These are phyloP conservation scores for Athripsodes cinereus DNA, from an alignment of 2,888 invertebrate species.

Conservation along the genomic window DNA sequence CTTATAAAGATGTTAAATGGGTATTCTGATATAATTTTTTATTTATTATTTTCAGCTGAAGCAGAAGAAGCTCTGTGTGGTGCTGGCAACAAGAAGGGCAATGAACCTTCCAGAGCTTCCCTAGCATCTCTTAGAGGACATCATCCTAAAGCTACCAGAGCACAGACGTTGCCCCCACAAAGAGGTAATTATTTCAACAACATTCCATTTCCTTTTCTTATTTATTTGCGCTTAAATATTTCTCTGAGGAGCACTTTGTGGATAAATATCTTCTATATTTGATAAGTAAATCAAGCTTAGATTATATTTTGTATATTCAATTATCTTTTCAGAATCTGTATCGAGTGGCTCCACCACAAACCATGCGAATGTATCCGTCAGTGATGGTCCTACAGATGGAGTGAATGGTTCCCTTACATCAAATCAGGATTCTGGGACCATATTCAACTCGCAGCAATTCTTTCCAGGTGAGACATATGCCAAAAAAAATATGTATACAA, in stretches of 20 bases:
- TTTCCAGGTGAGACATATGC: conserved; percentile 21
- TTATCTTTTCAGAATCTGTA: conserved; percentile 45
- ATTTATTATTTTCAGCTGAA: conserved; percentile 9
- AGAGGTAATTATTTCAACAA: conserved; percentile 33
- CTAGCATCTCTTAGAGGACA: conserved; percentile 39
- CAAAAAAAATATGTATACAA: no score
- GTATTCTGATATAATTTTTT: neutral
- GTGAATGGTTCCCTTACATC: conserved; percentile 24
- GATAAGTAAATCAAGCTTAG: no score
- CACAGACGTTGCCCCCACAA: conserved; percentile 35
- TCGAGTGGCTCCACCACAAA: conserved; percentile 57
- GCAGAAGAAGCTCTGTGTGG: conserved; percentile 23
- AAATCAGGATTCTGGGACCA: conserved; percentile 24
- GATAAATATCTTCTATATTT: no score
- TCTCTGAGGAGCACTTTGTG: no score
- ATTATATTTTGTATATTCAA: neutral
- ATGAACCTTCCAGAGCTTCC: conserved; percentile 44
- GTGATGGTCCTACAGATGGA: conserved; percentile 25
- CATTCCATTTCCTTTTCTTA: no score
- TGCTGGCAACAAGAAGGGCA: conserved; percentile 39
- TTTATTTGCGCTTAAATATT: no score
- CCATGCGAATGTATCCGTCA: conserved; percentile 30
- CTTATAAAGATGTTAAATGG: no score
- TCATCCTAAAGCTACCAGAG: conserved; percentile 32
- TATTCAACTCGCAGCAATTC: conserved; percentile 25